These are phyloP conservation scores for Matsumyia berberina DNA, from an alignment of 2,888 invertebrate species.

Conservation along the genomic window DNA sequence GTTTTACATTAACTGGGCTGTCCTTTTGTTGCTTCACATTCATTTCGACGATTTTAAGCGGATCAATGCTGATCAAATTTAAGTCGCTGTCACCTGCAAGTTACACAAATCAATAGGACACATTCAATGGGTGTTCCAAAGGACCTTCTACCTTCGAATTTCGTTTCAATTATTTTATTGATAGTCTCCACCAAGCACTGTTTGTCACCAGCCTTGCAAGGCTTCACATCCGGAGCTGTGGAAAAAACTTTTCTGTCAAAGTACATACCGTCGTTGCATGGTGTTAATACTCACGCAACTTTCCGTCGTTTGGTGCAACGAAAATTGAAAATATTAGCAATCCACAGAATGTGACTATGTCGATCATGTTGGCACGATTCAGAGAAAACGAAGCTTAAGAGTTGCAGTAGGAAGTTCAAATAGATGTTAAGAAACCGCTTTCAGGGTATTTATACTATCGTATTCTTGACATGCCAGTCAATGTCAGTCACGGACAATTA, in stretches of 20 bases:
- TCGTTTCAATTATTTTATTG: slow-evolving; percentile 65
- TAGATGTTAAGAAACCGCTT: background rate
- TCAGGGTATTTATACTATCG: slow-evolving; percentile 36
- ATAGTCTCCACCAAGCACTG: slow-evolving; percentile 69
- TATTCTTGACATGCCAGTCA: background rate
- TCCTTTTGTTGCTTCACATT: slow-evolving; percentile 80
- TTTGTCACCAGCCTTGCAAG: slow-evolving; percentile 63
- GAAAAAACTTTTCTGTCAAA: background rate
- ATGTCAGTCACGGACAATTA: slow-evolving; percentile 2
- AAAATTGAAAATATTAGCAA: slow-evolving; percentile 21
- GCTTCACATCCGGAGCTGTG: slow-evolving; percentile 67
- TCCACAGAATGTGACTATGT: slow-evolving; percentile 12
- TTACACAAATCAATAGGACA: no score
- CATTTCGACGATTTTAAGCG: slow-evolving; percentile 79
- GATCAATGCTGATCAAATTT: slow-evolving; percentile 80
- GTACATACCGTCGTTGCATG: background rate
- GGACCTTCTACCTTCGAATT: slow-evolving; percentile 41
- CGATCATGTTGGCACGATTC: background rate
- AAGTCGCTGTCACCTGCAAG: slow-evolving; percentile 78
- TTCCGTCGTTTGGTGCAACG: slow-evolving; percentile 18
- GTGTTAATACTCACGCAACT: slow-evolving; percentile 55
- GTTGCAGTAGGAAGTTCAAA: slow-evolving; percentile 11
- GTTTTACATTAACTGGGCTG: slow-evolving; percentile 82
- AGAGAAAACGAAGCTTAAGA: slow-evolving; percentile 5
- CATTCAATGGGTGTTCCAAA: no score